Conservation (phyloP, 2,113 vertebrate species). For the Eudyptes chrysolophus region DNA sequence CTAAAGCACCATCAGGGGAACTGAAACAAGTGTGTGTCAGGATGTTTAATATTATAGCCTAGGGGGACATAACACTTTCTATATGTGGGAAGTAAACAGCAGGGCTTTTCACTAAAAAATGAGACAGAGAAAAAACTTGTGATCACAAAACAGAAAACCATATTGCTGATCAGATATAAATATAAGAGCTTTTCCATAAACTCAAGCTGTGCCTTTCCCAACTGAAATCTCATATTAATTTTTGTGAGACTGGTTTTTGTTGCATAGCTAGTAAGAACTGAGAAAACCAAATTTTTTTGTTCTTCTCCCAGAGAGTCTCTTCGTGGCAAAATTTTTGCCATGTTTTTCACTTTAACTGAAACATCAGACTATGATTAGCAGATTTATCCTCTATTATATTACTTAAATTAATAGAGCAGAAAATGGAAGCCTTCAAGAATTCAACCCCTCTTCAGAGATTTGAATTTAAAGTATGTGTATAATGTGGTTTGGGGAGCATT, state of each 20-base stretch:
- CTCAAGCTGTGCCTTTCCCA: slow-evolving; percentile 54
- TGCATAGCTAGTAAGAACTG: slow-evolving; percentile 28
- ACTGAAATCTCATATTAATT: slow-evolving; percentile 51
- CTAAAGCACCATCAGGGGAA: slow-evolving; percentile 56
- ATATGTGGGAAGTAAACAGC: slow-evolving; percentile 58
- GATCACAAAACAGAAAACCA: slow-evolving; percentile 64
- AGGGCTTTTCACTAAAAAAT: slow-evolving; percentile 59
- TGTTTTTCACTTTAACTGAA: not conserved
- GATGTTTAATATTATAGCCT: slow-evolving; percentile 55
- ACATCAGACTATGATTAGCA: not conserved
- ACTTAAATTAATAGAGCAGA: not conserved
- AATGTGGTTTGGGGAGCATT: not conserved
- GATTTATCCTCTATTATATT: not conserved
- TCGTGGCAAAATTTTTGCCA: not conserved
- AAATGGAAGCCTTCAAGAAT: not conserved
- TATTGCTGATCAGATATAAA: slow-evolving; percentile 59
- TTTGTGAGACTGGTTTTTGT: slow-evolving; percentile 41
- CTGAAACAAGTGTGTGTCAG: slow-evolving; percentile 53
- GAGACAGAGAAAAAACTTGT: slow-evolving; percentile 54
- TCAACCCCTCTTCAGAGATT: not conserved
- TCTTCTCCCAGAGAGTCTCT: not conserved
- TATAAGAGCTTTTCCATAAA: slow-evolving; percentile 44
- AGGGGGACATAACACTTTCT: slow-evolving; percentile 59
- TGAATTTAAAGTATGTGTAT: not conserved
- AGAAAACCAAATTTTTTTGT: slow-evolving; percentile 42